Evolutionary conservation across 2,888 invertebrate genomes (phyloP), one percentile per base, ranked within the genome.

Genomic region (Coelopa pilipes): DNA sequence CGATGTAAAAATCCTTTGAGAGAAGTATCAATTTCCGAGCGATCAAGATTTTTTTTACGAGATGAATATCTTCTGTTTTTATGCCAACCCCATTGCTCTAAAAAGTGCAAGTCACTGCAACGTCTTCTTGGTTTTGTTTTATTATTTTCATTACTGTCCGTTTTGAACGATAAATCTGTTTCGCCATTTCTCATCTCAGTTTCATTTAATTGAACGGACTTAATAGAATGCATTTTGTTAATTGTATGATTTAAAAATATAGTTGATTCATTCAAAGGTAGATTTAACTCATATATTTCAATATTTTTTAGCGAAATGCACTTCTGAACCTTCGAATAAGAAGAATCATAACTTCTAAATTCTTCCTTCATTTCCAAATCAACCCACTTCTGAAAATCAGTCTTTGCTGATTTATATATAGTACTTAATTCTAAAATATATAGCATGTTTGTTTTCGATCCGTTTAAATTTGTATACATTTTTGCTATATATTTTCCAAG

Each of bases 31-130:
- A 79, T 72, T 73, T 85, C 84, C 13, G 80, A 77, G 19, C 80
- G 79, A 66, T 84, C 85, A 34, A 82, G 80, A 66, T 78, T 79
- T 73, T 83, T 85, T 72, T 84, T 85, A 5, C 83, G 79, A 17
- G 84, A 82, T 1, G 82, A 79, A 76, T 82, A 81, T 2, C 83
- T 78, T 1, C 84, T 81, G 73, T 82, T 84, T 76, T 85, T 85
- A 79, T 93, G 93, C 93, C 94, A 94, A 69, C 93, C 93, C 93
- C 94, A 93, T 79, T 93, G 92, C 80, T 93, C 92, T 24, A 94
- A 86, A 79, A 92, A 92, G 67, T 92, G 92, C 15, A 94, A 87
- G 47, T 93, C 92, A 86, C 93, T 93, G 55, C 94, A 91, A 76
- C 93, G 89, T n/a, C 94, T 88, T 79, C 93, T 90, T 9, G 87